Conservation (phyloP, 1,140 invertebrate genomes). For the Trichomalopsis sarcophagae region DNA sequence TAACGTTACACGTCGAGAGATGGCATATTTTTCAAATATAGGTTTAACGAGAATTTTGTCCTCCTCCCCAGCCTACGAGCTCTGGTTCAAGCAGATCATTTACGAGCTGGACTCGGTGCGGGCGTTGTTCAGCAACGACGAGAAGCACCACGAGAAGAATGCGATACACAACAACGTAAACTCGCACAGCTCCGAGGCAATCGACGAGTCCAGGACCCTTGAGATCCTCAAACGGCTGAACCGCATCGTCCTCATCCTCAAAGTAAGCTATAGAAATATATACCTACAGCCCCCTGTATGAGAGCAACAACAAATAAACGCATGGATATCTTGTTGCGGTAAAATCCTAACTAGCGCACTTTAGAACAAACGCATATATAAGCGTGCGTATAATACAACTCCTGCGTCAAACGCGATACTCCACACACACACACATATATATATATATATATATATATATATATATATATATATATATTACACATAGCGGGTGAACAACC, state of each 20-base stretch:
- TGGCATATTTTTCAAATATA: too few species aligned
- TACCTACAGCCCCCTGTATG: neutral
- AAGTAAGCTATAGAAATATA: slow-evolving; percentile 79
- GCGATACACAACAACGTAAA: slow-evolving; percentile 44
- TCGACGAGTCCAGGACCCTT: slow-evolving; percentile 94
- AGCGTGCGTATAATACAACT: too few species aligned
- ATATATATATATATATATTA: too few species aligned
- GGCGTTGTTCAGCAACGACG: slow-evolving; percentile 81
- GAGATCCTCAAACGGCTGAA: slow-evolving; percentile 94
- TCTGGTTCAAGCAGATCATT: slow-evolving; percentile 99
- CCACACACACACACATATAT: too few species aligned
- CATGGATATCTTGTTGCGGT: too few species aligned
- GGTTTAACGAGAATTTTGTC: too few species aligned
- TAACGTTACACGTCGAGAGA: neutral
- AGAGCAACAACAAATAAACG: too few species aligned
- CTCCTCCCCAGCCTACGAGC: slow-evolving; percentile 89
- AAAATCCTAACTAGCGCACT: too few species aligned
- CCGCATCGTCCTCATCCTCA: slow-evolving; percentile 94
- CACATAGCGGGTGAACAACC: slow-evolving; percentile 70
- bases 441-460: too few species aligned
- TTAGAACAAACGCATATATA: too few species aligned
- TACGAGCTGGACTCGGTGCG: slow-evolving; percentile 96
- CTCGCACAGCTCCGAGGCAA: slow-evolving; percentile 69
- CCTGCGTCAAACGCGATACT: neutral
- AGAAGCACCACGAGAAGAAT: slow-evolving; percentile 54